phyloP scores from a whole-genome alignment of 2,797 vertebrate species.

The Oryzias dopingdopingensis region DNA sequence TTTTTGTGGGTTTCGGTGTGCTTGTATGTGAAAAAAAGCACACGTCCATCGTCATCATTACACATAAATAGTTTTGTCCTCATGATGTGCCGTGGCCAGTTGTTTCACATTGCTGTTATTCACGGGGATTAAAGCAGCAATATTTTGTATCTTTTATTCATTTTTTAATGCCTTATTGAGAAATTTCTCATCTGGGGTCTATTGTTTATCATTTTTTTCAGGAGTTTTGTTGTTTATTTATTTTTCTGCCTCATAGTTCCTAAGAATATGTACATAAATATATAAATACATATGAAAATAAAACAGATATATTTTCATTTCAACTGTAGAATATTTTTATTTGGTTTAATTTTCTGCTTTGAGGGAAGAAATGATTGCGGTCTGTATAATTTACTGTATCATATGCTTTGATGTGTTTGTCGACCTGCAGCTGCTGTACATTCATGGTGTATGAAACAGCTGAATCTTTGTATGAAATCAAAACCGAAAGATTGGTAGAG shows the following conservation, averaged over 20 bases:
- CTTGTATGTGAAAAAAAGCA: conserved; percentile 39
- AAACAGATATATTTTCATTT: conserved; percentile 84
- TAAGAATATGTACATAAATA: conserved; percentile 79
- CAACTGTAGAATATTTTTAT: conserved; percentile 81
- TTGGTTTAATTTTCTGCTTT: conserved; percentile 78
- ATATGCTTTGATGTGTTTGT: conserved; percentile 67
- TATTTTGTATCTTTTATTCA: conserved; percentile 74
- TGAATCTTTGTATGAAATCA: conserved; percentile 68
- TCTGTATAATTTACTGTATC: conserved; percentile 67
- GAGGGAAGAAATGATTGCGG: conserved; percentile 68
- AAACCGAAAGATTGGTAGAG: conserved; percentile 58
- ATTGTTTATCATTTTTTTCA: conserved; percentile 55
- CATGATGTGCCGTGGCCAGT: conserved; percentile 74
- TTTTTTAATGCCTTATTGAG: conserved; percentile 77
- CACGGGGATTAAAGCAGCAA: conserved; percentile 74
- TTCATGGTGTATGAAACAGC: conserved; percentile 66
- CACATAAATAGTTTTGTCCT: conserved; percentile 56
- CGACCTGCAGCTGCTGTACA: conserved; percentile 69
- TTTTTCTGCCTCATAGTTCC: conserved; percentile 67
- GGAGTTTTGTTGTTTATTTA: conserved; percentile 63
- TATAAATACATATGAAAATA: conserved; percentile 75
- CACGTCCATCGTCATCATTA: conserved; percentile 47
- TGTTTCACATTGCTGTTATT: conserved; percentile 70
- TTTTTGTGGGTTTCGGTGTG: conserved; percentile 43
- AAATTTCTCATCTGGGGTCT: conserved; percentile 53